phyloP scores from a whole-genome alignment of 2,113 vertebrate genomes.

The Galeopterus variegatus region DNA sequence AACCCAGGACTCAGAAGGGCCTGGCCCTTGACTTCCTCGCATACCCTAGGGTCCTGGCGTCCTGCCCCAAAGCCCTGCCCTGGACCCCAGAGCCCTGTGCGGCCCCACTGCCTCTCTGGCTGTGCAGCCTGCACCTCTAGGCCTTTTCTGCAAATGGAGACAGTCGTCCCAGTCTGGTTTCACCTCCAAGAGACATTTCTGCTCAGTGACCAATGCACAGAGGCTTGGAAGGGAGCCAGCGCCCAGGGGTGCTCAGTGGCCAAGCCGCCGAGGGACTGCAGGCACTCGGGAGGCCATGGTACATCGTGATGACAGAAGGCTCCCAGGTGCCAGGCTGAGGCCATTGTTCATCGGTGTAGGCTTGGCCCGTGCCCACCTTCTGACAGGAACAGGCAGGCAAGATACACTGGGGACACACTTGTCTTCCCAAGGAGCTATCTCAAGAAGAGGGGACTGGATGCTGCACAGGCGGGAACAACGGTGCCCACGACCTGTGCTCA shows the following conservation, averaged over 20 bases:
- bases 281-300: accelerated
- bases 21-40: not conserved
- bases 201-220: not conserved
- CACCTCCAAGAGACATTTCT: not conserved
- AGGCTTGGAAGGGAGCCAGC: not conserved
- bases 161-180: accelerated
- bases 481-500: too few species aligned
- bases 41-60: not conserved
- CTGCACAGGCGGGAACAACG: accelerated
- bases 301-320: not conserved
- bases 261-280: too few species aligned
- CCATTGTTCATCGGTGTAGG: accelerated
- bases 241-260: not conserved
- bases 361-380: not conserved
- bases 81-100: not conserved
- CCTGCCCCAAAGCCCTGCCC: not conserved
- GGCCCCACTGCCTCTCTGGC: too few species aligned
- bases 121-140: accelerated
- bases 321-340: not conserved
- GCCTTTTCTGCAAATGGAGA: too few species aligned
- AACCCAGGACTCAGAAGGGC: too few species aligned
- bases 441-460: not conserved
- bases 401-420: not conserved
- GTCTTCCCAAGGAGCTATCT: not conserved
- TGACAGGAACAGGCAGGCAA: not conserved